phyloP scores from a whole-genome alignment of 2,888 invertebrate genomes.

The Mesorhabditis sp. region DNA sequence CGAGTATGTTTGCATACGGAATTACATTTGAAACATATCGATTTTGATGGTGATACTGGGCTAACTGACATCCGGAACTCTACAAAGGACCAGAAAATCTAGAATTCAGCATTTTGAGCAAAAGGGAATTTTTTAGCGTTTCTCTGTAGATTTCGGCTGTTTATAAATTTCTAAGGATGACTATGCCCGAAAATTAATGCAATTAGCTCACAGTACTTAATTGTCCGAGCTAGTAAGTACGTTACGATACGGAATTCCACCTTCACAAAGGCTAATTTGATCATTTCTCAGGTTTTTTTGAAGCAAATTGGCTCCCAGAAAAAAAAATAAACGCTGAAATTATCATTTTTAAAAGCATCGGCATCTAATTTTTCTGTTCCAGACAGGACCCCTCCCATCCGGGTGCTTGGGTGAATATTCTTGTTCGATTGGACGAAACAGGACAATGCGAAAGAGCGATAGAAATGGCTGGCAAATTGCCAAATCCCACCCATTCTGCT shows the following conservation, averaged over 20 bases:
- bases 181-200: no score
- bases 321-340: no score
- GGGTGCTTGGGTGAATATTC: slow-evolving; percentile 74
- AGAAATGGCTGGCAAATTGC: slow-evolving; percentile 70
- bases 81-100: neutral
- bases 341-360: neutral
- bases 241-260: no score
- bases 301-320: no score
- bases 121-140: slow-evolving; percentile 84
- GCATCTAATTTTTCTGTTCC: slow-evolving; percentile 9
- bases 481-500: slow-evolving; percentile 72
- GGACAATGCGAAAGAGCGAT: slow-evolving; percentile 72
- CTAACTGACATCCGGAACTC: neutral
- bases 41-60: neutral
- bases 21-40: neutral
- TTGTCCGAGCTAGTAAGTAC: no score
- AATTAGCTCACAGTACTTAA: no score
- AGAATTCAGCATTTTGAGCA: no score
- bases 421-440: slow-evolving; percentile 54
- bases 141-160: no score
- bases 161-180: no score
- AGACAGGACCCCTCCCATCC: slow-evolving; percentile 70
- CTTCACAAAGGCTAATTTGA: no score
- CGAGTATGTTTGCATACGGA: slow-evolving; percentile 59
- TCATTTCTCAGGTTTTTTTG: no score